Evolutionary conservation across 2,888 invertebrate genomes (phyloP).

Genomic region (Lochmaea capreae): DNA sequence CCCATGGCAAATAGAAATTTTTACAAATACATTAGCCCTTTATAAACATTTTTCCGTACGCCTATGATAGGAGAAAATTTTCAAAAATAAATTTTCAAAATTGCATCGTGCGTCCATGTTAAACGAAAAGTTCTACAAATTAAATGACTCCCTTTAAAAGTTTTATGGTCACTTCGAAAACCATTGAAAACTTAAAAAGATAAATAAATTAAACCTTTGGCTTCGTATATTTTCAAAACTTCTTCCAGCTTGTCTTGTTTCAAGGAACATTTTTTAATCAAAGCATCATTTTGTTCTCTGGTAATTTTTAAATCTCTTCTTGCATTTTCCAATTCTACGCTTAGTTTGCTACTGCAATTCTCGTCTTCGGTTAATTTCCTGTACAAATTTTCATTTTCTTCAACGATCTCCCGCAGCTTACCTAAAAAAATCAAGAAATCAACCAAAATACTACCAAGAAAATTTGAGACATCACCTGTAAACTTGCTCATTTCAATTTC

Average conservation of each 20-base stretch:
- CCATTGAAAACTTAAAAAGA: no score
- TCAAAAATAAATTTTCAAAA: no score
- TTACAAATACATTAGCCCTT: no score
- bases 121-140: no score
- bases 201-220: constrained; percentile 68
- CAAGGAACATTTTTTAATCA: constrained; percentile 75
- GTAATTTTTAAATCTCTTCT: constrained; percentile 62
- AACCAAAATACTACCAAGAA: not conserved
- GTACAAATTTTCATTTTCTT: constrained; percentile 76
- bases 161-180: no score
- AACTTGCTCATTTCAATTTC: constrained; percentile 78
- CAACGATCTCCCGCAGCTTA: constrained; percentile 76
- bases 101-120: no score
- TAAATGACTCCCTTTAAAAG: no score
- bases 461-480: constrained; percentile 64
- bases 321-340: constrained; percentile 63
- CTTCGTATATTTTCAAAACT: constrained; percentile 79
- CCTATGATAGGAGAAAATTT: no score
- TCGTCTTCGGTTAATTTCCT: constrained; percentile 67
- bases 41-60: no score
- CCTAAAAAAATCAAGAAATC: not conserved
- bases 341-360: constrained; percentile 64
- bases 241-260: constrained; percentile 81
- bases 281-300: constrained; percentile 62
- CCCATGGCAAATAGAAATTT: no score